phyloP scores from a whole-genome alignment of 2,888 invertebrate genomes.

The Petrolisthes cinctipes region DNA sequence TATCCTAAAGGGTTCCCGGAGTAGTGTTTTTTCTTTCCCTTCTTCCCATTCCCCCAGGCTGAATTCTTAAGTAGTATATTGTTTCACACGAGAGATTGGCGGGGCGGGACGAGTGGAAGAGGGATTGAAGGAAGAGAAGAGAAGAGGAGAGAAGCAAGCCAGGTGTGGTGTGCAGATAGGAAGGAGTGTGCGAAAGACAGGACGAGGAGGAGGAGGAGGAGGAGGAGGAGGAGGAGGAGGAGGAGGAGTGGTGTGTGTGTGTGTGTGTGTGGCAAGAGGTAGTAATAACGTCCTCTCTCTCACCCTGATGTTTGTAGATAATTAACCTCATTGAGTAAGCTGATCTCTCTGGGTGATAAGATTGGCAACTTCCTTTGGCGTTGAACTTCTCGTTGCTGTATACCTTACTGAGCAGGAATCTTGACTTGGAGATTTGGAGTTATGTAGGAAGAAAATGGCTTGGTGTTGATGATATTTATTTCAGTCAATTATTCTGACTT shows the following conservation, averaged over 20 bases:
- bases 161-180: background rate
- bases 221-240: background rate
- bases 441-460: too few relatives aligned
- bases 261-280: too few relatives aligned
- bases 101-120: background rate
- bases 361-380: too few relatives aligned
- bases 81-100: background rate
- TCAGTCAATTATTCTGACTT: too few relatives aligned
- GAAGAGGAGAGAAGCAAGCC: background rate
- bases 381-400: too few relatives aligned
- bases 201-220: background rate
- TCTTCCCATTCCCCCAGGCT: background rate
- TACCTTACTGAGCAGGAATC: too few relatives aligned
- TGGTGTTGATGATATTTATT: too few relatives aligned
- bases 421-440: too few relatives aligned
- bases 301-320: too few relatives aligned
- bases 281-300: too few relatives aligned
- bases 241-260: background rate
- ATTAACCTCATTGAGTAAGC: too few relatives aligned
- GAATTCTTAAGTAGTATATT: background rate
- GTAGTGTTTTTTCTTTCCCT: background rate
- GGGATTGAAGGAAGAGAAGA: background rate
- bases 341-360: too few relatives aligned
- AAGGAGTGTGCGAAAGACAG: background rate
- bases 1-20: background rate